A percentile compares a stretch with the other conserved stretches of the same genome.
phyloP scores from a whole-genome alignment of 2,888 invertebrate species.

The Eurytoma adleriae region DNA sequence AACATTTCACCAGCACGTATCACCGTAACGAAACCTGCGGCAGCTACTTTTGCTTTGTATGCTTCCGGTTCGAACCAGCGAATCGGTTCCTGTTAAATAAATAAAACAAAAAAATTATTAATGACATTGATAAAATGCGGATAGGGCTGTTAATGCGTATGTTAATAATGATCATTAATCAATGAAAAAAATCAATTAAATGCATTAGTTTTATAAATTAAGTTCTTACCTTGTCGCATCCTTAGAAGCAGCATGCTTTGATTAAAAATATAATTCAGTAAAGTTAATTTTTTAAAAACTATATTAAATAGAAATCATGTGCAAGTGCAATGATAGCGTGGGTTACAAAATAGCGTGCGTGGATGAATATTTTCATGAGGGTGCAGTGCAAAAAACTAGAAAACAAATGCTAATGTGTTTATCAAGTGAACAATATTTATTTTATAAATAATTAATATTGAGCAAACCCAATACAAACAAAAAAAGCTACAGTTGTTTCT shows the following conservation, averaged over 20 bases:
- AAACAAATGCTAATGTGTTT: constrained; percentile 15
- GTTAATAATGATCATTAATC: too few species aligned
- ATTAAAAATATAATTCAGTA: constrained; percentile 39
- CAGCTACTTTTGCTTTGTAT: constrained; percentile 73
- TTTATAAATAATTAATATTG: constrained; percentile 16
- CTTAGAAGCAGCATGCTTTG: constrained; percentile 64
- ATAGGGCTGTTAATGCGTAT: too few species aligned
- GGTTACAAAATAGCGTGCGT: constrained; percentile 15
- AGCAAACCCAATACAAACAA: constrained; percentile 31
- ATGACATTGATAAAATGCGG: neutral
- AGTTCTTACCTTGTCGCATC: constrained; percentile 60
- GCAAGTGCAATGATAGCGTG: constrained; percentile 11
- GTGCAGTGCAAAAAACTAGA: constrained; percentile 18
- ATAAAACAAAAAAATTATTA: constrained; percentile 17
- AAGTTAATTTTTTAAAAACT: constrained; percentile 21
- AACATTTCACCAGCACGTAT: constrained; percentile 68
- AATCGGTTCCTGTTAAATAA: constrained; percentile 71
- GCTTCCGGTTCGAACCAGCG: constrained; percentile 76
- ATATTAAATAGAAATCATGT: constrained; percentile 26
- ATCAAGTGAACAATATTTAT: constrained; percentile 38
- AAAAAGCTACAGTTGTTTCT: neutral
- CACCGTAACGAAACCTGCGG: constrained; percentile 71
- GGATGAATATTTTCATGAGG: neutral
- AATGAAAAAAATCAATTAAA: neutral
- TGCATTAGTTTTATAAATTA: constrained; percentile 3